Percentiles rank a stretch among this genome's conserved stretches.
These are phyloP conservation scores for Sardinella longiceps DNA, from an alignment of 2,797 vertebrate species.

Conservation along the genomic window DNA sequence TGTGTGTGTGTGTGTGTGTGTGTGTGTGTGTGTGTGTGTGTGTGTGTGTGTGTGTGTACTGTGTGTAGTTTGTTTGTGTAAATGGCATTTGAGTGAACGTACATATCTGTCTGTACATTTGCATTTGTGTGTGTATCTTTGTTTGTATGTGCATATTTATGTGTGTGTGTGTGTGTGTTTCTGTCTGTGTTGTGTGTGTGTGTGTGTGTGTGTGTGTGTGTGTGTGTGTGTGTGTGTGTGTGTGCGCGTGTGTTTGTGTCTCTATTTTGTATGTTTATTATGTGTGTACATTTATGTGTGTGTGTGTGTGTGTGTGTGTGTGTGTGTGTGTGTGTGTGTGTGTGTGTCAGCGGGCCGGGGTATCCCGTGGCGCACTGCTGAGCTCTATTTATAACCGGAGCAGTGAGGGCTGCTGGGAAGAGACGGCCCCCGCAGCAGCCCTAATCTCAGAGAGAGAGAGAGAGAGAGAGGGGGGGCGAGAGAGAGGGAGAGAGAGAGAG, in stretches of 20 bases:
- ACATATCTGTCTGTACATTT: no score
- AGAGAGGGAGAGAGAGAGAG: no score
- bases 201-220: not conserved
- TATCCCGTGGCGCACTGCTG: conserved; percentile 1
- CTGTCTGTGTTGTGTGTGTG: not conserved
- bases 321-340: conserved; percentile 5
- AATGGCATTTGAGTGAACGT: not conserved
- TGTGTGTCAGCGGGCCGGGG: not conserved
- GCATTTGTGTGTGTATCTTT: not conserved
- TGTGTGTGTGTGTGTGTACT: not conserved
- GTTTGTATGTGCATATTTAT: not conserved
- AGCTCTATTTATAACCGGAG: conserved; percentile 1
- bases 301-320: not conserved
- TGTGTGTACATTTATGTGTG: not conserved
- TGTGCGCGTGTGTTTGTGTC: not conserved
- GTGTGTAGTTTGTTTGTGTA: not conserved
- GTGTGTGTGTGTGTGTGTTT: not conserved
- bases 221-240: not conserved
- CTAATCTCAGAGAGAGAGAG: not conserved
- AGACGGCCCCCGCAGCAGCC: not conserved
- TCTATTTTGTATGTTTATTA: no score
- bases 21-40: not conserved
- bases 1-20: not conserved
- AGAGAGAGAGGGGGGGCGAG: no score
- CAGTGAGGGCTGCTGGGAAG: conserved; percentile 12